Conservation (phyloP, 2,797 vertebrate species). For the Phoebastria nigripes region DNA sequence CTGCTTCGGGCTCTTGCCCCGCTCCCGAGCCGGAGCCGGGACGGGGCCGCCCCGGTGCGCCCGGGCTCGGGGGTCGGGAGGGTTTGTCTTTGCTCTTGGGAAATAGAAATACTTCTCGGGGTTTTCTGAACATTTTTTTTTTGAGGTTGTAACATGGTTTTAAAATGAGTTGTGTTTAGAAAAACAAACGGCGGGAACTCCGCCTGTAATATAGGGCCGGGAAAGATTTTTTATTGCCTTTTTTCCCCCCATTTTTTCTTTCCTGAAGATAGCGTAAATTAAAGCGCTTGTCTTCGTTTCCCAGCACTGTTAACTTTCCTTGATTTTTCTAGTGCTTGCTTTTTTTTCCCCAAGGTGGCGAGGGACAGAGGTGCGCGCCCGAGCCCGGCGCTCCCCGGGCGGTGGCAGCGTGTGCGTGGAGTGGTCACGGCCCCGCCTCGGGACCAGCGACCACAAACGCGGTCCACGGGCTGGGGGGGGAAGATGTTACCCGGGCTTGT, state of each 20-base stretch:
- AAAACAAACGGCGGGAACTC: not conserved
- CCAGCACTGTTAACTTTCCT: not conserved
- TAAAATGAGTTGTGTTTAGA: not conserved
- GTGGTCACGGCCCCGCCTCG: not conserved
- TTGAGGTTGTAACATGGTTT: not conserved
- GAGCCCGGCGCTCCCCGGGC: not conserved
- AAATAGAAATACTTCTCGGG: accelerated
- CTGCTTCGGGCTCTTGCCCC: not conserved
- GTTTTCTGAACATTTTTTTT: too few species aligned
- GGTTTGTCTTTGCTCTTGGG: not conserved
- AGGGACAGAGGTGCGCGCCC: not conserved
- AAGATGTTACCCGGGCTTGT: not conserved
- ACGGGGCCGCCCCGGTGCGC: not conserved
- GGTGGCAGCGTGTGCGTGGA: not conserved
- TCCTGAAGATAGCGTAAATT: not conserved
- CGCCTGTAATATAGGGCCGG: not conserved
- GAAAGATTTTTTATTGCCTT: not conserved
- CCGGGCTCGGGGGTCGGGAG: not conserved
- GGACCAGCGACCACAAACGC: not conserved
- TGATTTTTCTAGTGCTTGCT: not conserved
- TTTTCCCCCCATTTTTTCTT: accelerated
- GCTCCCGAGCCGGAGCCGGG: not conserved
- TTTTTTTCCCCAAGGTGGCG: not conserved
- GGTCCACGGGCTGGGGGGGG: not conserved
- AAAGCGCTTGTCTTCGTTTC: not conserved